Evolutionary conservation across 2,113 vertebrate species (phyloP).

Genomic region (Gnathonemus echidnorhynchus): DNA sequence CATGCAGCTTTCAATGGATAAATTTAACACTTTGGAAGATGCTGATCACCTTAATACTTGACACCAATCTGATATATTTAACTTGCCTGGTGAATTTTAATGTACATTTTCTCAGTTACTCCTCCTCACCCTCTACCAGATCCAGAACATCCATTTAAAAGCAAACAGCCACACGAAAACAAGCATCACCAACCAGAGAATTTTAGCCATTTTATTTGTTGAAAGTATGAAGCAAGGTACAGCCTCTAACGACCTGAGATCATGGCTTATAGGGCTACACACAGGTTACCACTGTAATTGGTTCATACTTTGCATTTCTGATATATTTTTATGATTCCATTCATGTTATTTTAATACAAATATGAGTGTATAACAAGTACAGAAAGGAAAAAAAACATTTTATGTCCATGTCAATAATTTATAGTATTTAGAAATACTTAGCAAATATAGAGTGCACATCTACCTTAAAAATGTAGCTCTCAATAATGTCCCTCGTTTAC

Average conservation of each 20-base stretch:
- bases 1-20: neutral
- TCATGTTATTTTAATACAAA: slow-evolving; percentile 5
- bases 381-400: neutral
- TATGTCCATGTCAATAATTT: neutral
- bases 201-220: neutral
- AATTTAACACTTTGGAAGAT: neutral
- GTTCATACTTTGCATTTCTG: neutral
- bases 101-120: neutral
- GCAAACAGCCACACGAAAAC: neutral
- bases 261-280: neutral
- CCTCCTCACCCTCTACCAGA: neutral
- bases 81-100: neutral
- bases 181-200: neutral
- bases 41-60: neutral
- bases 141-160: neutral
- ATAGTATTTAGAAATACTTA: neutral
- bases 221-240: neutral
- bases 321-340: neutral
- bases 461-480: neutral
- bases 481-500: slow-evolving; percentile 2
- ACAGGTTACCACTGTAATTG: neutral
- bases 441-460: neutral
- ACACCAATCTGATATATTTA: neutral
- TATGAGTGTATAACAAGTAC: neutral
- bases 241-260: slow-evolving; percentile 10